Evolutionary conservation across 2,113 vertebrate genomes (phyloP).

Genomic region (Melanerpes formicivorus): DNA sequence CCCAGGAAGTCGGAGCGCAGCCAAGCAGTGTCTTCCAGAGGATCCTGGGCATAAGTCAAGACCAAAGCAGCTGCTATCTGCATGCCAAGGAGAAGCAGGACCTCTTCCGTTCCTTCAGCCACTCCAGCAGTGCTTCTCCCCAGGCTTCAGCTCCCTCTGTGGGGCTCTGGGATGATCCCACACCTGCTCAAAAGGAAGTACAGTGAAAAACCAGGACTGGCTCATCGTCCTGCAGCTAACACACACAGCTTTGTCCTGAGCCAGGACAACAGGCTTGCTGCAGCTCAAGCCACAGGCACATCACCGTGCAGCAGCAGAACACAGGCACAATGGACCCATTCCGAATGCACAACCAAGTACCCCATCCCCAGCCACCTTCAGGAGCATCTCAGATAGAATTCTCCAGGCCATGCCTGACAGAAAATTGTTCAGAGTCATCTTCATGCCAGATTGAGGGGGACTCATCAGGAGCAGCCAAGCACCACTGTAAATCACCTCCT

Average conservation of each 20-base stretch:
- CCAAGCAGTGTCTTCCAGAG: background rate
- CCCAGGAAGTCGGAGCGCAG: accelerated
- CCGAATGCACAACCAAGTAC: background rate
- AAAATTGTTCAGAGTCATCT: background rate
- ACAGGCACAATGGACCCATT: background rate
- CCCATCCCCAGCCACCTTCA: background rate
- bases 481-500: background rate
- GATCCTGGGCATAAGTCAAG: background rate
- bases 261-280: background rate
- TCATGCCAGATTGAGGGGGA: too few species aligned
- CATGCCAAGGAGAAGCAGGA: accelerated
- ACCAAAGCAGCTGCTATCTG: background rate
- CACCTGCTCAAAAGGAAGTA: background rate
- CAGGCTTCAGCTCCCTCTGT: background rate
- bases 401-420: too few species aligned
- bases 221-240: background rate
- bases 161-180: background rate
- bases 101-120: background rate
- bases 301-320: background rate
- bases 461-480: background rate
- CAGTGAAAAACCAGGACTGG: background rate
- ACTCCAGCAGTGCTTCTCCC: background rate
- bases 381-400: accelerated
- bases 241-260: background rate
- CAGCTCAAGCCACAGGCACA: accelerated